Percentiles rank a stretch among this genome's conserved stretches.
Evolutionary conservation across 2,797 vertebrate species (phyloP).

Genomic region (Tapera naevia): DNA sequence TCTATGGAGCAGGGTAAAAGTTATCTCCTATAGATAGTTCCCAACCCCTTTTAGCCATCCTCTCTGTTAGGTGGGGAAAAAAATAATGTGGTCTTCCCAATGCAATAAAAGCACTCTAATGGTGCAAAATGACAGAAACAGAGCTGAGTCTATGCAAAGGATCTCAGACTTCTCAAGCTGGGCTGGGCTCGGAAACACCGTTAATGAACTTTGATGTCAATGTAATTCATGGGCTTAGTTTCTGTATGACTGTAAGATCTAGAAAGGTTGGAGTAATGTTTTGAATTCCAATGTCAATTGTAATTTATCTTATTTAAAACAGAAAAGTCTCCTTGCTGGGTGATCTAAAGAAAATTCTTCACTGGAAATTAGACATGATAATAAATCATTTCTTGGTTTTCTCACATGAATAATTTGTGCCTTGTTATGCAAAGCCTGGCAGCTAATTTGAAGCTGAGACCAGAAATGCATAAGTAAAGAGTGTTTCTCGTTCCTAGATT

Average conservation of each 20-base stretch:
- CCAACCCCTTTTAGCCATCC: not conserved
- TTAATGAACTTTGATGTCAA: slow-evolving; percentile 17
- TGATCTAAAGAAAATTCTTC: slow-evolving; percentile 30
- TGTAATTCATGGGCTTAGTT: slow-evolving; percentile 23
- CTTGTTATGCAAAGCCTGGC: slow-evolving; percentile 27
- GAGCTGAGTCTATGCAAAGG: not conserved
- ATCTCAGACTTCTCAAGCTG: not conserved
- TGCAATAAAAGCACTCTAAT: not conserved
- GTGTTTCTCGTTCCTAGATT: slow-evolving; percentile 4
- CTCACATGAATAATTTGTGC: slow-evolving; percentile 31
- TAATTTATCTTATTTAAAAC: slow-evolving; percentile 40
- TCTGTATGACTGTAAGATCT: not conserved
- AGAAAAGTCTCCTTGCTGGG: slow-evolving; percentile 1
- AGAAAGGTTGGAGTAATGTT: slow-evolving; percentile 40
- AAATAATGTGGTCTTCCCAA: not conserved
- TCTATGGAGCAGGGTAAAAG: not conserved
- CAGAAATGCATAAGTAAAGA: slow-evolving; percentile 28
- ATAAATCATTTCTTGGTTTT: slow-evolving; percentile 48
- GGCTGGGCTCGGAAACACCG: not conserved
- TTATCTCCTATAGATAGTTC: not conserved
- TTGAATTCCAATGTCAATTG: slow-evolving; percentile 42
- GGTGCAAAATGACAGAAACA: not conserved
- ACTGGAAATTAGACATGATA: slow-evolving; percentile 10
- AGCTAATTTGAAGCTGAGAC: slow-evolving; percentile 31
- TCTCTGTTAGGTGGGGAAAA: not conserved